Percentiles rank a stretch among this genome's conserved stretches.
These are phyloP conservation scores for Paraescarpia echinospica DNA, from an alignment of 1,140 invertebrate genomes.

Conservation along the genomic window DNA sequence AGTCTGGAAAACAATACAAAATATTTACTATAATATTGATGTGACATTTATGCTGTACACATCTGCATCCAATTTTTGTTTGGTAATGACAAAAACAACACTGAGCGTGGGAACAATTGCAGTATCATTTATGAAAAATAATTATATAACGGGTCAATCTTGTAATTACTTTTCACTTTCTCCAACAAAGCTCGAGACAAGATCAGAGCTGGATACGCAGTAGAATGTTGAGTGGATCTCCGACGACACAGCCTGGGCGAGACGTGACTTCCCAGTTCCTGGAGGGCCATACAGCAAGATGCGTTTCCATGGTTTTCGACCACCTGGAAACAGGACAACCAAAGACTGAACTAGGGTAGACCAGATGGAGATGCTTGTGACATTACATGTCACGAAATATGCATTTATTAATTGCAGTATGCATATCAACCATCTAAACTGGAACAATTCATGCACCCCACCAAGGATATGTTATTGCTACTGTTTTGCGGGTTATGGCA, in stretches of 20 bases:
- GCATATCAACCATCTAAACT: constrained; percentile 46
- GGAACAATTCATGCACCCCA: constrained; percentile 35
- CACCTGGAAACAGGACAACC: constrained; percentile 63
- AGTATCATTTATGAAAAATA: background rate
- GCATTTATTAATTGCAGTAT: background rate
- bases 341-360: background rate
- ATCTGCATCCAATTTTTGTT: background rate
- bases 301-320: constrained; percentile 93
- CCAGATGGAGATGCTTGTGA: background rate
- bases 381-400: background rate
- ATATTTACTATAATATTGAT: constrained; percentile 14
- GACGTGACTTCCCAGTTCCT: constrained; percentile 98
- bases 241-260: constrained; percentile 98
- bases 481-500: too few relatives aligned
- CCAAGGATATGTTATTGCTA: too few relatives aligned
- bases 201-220: constrained; percentile 95
- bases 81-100: background rate
- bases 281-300: constrained; percentile 98
- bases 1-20: constrained; percentile 60
- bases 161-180: constrained; percentile 87
- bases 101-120: background rate
- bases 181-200: constrained; percentile 99
- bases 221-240: constrained; percentile 99
- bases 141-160: background rate
- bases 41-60: background rate